Evolutionary conservation across 2,113 vertebrate species (phyloP).

Genomic region (cattle (Bos taurus)): ARS-UCD2.0 NC_037331.1:20648001-20648500

Average conservation of each 20-base stretch:
- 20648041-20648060: not conserved
- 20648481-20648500: not conserved
- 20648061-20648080: not conserved
- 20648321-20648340: conserved; percentile 20
- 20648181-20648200: not conserved
- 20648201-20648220: not conserved
- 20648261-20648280: not conserved
- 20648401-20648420: not conserved
- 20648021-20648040: not conserved
- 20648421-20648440: not conserved
- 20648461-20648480: not conserved
- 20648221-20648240: conserved; percentile 18
- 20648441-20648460: not conserved
- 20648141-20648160: not conserved
- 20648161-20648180: not conserved
- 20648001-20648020: not conserved
- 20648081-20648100: not conserved
- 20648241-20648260: conserved; percentile 6
- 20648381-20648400: not conserved
- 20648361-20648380: not conserved
- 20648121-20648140: conserved; percentile 1
- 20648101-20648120: not conserved
- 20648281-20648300: not conserved
- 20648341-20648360: not conserved
- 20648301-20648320: not conserved